These are phyloP conservation scores for Danaus plexippus DNA, from an alignment of 1,140 invertebrate genomes.

Conservation along the genomic window DNA sequence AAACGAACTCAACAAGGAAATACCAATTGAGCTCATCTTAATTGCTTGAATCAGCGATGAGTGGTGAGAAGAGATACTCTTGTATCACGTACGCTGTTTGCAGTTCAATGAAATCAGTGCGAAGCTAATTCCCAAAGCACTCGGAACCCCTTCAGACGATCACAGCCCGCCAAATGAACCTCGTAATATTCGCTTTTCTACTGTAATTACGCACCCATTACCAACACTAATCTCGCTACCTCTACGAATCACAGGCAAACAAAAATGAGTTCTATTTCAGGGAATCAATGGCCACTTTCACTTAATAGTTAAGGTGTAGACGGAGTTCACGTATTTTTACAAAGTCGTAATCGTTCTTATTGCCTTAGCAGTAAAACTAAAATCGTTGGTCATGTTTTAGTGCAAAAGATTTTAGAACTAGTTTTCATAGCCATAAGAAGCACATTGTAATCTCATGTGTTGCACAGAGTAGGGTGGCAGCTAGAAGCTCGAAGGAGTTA, in stretches of 20 bases:
- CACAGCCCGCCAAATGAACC: constrained; percentile 63
- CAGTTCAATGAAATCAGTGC: constrained; percentile 49
- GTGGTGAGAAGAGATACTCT: constrained; percentile 24
- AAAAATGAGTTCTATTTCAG: constrained; percentile 28
- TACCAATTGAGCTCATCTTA: constrained; percentile 12
- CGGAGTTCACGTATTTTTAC: constrained; percentile 25
- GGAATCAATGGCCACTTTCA: constrained; percentile 11
- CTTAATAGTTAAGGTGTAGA: too few species aligned
- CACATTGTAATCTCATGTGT: constrained; percentile 21
- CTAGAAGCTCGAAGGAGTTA: constrained; percentile 60
- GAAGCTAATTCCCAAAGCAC: constrained; percentile 43
- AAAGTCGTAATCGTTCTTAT: constrained; percentile 55
- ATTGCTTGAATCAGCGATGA: constrained; percentile 23
- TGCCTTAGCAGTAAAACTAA: constrained; percentile 49
- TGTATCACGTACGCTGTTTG: constrained; percentile 47
- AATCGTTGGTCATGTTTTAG: constrained; percentile 39
- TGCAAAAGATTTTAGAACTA: constrained; percentile 23
- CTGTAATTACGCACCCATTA: constrained; percentile 66
- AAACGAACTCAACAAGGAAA: not conserved
- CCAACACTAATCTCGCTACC: constrained; percentile 57
- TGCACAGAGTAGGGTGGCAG: constrained; percentile 38
- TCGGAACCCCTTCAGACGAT: constrained; percentile 57
- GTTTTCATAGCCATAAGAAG: constrained; percentile 24
- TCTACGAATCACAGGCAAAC: constrained; percentile 16
- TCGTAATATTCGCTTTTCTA: constrained; percentile 66